Evolutionary conservation across 2,113 vertebrate species (phyloP).

Genomic region (Pelecanus crispus): DNA sequence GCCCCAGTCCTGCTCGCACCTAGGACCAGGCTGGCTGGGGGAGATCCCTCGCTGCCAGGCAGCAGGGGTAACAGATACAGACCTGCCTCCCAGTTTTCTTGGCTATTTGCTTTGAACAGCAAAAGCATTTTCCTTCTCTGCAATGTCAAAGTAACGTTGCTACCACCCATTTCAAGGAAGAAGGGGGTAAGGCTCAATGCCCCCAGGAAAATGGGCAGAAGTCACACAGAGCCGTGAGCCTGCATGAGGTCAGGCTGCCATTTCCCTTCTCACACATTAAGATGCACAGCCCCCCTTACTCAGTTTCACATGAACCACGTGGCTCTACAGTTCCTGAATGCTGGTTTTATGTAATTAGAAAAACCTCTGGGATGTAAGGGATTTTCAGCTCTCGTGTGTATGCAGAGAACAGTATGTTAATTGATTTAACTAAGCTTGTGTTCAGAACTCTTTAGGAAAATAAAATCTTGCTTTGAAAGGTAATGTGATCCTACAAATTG

Average conservation of each 20-base stretch:
- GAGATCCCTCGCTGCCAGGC: not conserved
- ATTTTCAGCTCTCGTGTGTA: not conserved
- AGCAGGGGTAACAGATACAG: not conserved
- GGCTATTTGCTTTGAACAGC: not conserved
- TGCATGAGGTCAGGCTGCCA: not conserved
- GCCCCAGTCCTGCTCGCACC: rapidly evolving
- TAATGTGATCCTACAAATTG: not conserved
- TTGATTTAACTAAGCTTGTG: not conserved
- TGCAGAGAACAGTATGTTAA: not conserved
- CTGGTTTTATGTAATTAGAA: not conserved
- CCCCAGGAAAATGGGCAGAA: not conserved
- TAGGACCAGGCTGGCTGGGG: not conserved
- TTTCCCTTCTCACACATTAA: not conserved
- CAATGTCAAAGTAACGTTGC: not conserved
- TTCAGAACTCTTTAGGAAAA: not conserved
- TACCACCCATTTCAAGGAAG: not conserved
- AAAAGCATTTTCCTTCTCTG: not conserved
- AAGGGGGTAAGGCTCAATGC: not conserved
- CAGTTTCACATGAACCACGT: not conserved
- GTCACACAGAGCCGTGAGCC: not conserved
- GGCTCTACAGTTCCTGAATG: not conserved
- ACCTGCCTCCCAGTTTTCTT: not conserved
- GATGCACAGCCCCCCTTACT: not conserved
- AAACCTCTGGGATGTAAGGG: not conserved
- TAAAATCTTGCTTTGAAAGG: not conserved